Conservation (phyloP, 35 echinoderm and acorn worm species). For the Diadema setosum region DNA sequence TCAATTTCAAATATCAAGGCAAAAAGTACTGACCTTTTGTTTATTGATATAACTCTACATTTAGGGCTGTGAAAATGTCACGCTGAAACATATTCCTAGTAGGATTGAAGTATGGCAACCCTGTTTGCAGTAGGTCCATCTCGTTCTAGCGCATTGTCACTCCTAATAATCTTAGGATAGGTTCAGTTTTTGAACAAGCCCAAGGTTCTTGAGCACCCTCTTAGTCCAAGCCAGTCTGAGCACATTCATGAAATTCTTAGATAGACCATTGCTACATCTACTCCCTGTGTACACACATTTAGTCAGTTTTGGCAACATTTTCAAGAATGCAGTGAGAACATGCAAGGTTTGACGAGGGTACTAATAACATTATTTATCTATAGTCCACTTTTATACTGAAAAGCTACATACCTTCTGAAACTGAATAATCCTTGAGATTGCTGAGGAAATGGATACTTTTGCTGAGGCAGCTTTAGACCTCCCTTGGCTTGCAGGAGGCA, state of each 20-base stretch:
- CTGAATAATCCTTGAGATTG: not conserved
- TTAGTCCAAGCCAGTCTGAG: not conserved
- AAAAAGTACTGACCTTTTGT: too few species aligned
- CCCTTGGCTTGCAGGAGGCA: slow-evolving; percentile 32
- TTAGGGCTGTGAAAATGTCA: not conserved
- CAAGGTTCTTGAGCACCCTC: not conserved
- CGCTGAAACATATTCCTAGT: not conserved
- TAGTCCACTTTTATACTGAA: not conserved
- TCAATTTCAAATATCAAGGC: too few species aligned
- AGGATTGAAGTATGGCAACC: not conserved
- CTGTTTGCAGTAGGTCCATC: not conserved
- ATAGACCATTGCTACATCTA: not conserved
- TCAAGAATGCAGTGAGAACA: too few species aligned
- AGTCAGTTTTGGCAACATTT: slow-evolving; percentile 17
- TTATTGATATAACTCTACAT: not conserved
- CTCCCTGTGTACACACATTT: not conserved
- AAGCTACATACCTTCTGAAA: slow-evolving; percentile 22
- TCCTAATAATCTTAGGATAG: not conserved
- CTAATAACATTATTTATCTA: not conserved
- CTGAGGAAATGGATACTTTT: not conserved
- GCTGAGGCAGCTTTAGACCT: not conserved
- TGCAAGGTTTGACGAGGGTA: too few species aligned
- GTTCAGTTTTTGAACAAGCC: not conserved
- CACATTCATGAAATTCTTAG: too few species aligned
- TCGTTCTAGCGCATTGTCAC: not conserved